A percentile compares a stretch with the other conserved stretches of the same genome.
These are phyloP conservation scores for Lepidostoma basale DNA, from an alignment of 1,140 invertebrate species.

Conservation along the genomic window DNA sequence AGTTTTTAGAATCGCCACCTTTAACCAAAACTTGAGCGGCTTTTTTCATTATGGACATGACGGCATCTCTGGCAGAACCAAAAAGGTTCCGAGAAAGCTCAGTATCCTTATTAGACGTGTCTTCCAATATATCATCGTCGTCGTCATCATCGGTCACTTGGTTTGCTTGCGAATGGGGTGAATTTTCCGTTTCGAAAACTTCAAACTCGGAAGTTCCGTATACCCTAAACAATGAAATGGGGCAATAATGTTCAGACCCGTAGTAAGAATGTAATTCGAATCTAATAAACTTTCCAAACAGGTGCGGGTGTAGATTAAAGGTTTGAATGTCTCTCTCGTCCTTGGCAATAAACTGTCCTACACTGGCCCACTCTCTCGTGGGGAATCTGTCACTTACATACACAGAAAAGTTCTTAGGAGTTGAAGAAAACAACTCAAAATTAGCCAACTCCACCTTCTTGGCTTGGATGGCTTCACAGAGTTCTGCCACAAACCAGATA, in stretches of 20 bases:
- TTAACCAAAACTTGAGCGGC: slow-evolving; percentile 81
- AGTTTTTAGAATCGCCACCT: slow-evolving; percentile 65
- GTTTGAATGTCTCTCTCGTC: slow-evolving; percentile 88
- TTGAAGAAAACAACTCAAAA: slow-evolving; percentile 97
- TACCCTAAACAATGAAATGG: slow-evolving; percentile 88
- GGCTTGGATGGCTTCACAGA: slow-evolving; percentile 96
- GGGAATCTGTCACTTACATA: slow-evolving; percentile 91
- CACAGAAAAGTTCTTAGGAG: slow-evolving; percentile 87
- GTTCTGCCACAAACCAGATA: slow-evolving; percentile 95
- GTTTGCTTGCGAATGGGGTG: slow-evolving; percentile 56
- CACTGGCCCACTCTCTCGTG: slow-evolving; percentile 86
- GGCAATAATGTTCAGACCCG: slow-evolving; percentile 96
- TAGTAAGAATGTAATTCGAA: slow-evolving; percentile 93
- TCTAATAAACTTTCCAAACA: slow-evolving; percentile 94
- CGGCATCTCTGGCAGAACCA: slow-evolving; percentile 82
- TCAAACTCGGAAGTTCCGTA: slow-evolving; percentile 93
- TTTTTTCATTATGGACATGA: slow-evolving; percentile 87
- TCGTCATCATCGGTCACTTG: slow-evolving; percentile 70
- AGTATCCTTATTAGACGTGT: slow-evolving; percentile 51
- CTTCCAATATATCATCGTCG: slow-evolving; percentile 56
- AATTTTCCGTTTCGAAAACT: slow-evolving; percentile 80
- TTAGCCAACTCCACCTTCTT: slow-evolving; percentile 95
- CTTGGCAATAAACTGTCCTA: slow-evolving; percentile 86
- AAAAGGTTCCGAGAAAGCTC: slow-evolving; percentile 73
- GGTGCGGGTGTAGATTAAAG: slow-evolving; percentile 77